phyloP scores from a whole-genome alignment of 2,888 invertebrate genomes.

The Rhingia campestris region DNA sequence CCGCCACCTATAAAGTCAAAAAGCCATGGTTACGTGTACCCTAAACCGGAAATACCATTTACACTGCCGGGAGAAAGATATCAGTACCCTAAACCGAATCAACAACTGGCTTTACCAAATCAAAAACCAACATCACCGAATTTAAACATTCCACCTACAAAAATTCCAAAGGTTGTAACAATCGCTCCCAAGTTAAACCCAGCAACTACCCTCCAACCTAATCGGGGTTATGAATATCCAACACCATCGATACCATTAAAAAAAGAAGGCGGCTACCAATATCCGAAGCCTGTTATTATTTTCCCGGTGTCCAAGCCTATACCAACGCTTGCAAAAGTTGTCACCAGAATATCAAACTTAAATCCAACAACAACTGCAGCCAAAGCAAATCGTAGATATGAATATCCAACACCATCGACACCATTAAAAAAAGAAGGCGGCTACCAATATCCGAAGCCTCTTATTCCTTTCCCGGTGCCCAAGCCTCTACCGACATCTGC shows the following conservation, averaged over 20 bases:
- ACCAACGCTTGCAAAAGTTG: not conserved
- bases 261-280: not conserved
- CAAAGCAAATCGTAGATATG: slow-evolving; percentile 2
- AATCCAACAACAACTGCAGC: not conserved
- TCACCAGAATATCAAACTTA: not conserved
- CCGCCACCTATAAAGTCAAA: not conserved
- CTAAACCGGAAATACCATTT: slow-evolving; percentile 41
- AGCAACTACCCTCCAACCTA: not conserved
- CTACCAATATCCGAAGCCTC: slow-evolving; percentile 40
- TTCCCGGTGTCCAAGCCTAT: not conserved
- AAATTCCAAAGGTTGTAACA: not conserved
- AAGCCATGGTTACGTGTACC: slow-evolving; percentile 29
- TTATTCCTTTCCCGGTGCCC: not conserved
- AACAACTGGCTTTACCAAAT: slow-evolving; percentile 17
- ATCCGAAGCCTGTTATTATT: slow-evolving; percentile 1
- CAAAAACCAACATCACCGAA: slow-evolving; percentile 16
- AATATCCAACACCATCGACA: slow-evolving; percentile 25
- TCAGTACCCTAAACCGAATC: slow-evolving; percentile 2
- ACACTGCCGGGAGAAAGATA: slow-evolving; percentile 15
- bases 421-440: not conserved
- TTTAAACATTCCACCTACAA: slow-evolving; percentile 13
- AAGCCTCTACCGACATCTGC: not conserved
- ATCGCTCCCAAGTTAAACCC: not conserved
- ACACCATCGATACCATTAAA: not conserved
- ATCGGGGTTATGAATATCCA: slow-evolving; percentile 32